These are phyloP conservation scores for Tragelaphus scriptus DNA, from an alignment of 2,113 vertebrate genomes.

Conservation along the genomic window DNA sequence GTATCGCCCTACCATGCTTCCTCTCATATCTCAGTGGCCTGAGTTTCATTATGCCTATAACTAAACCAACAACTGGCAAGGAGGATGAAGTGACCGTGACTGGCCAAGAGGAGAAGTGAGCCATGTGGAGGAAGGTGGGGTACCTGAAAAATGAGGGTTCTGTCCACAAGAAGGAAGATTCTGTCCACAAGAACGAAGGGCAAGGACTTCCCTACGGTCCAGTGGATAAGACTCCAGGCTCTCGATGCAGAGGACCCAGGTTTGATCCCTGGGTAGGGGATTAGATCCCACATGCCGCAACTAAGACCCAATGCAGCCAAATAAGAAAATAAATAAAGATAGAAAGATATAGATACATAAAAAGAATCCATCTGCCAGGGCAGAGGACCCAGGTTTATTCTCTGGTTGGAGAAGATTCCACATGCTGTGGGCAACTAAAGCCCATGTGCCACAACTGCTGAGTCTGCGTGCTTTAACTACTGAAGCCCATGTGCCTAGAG, in stretches of 20 bases:
- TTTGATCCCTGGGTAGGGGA: background rate
- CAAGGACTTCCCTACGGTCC: background rate
- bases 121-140: background rate
- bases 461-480: background rate
- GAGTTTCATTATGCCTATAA: constrained; percentile 19
- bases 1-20: background rate
- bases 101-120: background rate
- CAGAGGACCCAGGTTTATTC: background rate
- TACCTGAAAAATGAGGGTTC: background rate
- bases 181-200: background rate
- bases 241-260: background rate
- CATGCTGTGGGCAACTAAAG: background rate
- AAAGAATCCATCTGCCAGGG: background rate
- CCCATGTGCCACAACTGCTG: background rate
- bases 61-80: background rate
- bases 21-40: constrained; percentile 2
- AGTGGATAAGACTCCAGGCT: background rate
- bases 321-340: background rate
- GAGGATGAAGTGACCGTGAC: background rate
- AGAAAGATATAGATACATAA: background rate
- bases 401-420: background rate
- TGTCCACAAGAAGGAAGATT: background rate
- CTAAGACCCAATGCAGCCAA: background rate
- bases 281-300: background rate
- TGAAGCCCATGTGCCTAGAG: background rate